Conservation (phyloP, 1,140 invertebrate genomes). For the Propsilocerus akamusi region DNA sequence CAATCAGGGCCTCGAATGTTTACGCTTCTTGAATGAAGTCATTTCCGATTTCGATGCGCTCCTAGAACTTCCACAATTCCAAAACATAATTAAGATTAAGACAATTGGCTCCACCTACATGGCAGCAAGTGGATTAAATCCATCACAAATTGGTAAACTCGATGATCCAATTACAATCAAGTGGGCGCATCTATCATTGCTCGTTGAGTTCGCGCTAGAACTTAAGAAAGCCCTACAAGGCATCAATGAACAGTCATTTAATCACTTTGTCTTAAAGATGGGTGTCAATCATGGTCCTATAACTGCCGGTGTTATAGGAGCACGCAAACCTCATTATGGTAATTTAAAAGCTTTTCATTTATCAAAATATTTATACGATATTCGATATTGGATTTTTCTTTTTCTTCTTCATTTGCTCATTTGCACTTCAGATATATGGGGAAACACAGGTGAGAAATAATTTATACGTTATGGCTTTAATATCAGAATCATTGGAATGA, state of each 20-base stretch:
- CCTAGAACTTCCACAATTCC: slow-evolving; percentile 63
- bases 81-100: slow-evolving; percentile 92
- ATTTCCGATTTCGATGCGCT: slow-evolving; percentile 94
- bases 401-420: neutral
- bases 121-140: slow-evolving; percentile 84
- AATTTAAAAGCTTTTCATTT: slow-evolving; percentile 17
- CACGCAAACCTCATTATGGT: slow-evolving; percentile 87
- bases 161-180: slow-evolving; percentile 47
- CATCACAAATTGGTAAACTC: slow-evolving; percentile 43
- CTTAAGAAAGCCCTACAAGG: slow-evolving; percentile 71
- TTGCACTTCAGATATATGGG: neutral
- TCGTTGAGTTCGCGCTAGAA: slow-evolving; percentile 83
- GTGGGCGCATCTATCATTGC: slow-evolving; percentile 66
- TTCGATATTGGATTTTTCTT: no score
- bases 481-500: no score
- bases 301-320: slow-evolving; percentile 86
- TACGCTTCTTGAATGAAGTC: slow-evolving; percentile 92
- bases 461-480: no score
- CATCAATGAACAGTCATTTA: slow-evolving; percentile 90
- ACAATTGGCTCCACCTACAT: slow-evolving; percentile 96
- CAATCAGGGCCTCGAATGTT: slow-evolving; percentile 88
- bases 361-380: no score
- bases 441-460: neutral
- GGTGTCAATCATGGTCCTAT: slow-evolving; percentile 92
- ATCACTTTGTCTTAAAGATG: slow-evolving; percentile 87